phyloP scores from a whole-genome alignment of 2,888 invertebrate genomes.

The Disparrhopalites patrizii region DNA sequence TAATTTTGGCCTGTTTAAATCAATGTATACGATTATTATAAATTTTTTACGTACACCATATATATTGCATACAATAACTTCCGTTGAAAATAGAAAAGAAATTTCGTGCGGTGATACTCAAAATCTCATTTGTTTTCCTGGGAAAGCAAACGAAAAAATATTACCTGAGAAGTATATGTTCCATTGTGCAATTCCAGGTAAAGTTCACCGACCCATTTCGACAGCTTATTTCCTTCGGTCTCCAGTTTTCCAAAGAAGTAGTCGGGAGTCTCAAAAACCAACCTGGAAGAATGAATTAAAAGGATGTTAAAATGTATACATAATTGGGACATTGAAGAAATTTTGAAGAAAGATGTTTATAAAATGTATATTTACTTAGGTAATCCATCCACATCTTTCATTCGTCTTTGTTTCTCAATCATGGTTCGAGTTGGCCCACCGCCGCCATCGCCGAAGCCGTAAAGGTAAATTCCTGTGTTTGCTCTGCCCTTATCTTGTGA shows the following conservation, averaged over 20 bases:
- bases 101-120: too few species aligned
- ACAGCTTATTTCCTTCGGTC: conserved; percentile 51
- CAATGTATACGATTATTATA: too few species aligned
- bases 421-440: conserved; percentile 56
- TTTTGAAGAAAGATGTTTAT: background rate
- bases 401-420: conserved; percentile 52
- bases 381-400: conserved; percentile 54
- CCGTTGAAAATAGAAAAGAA: too few species aligned
- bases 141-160: background rate
- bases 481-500: conserved; percentile 55
- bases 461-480: conserved; percentile 52
- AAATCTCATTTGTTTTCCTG: too few species aligned
- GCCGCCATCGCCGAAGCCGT: conserved; percentile 57
- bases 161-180: conserved; percentile 56
- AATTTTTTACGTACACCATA: background rate
- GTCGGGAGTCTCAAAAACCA: conserved; percentile 49
- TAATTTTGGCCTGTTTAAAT: conserved; percentile 25
- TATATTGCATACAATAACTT: background rate
- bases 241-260: conserved; percentile 49
- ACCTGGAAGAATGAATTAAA: conserved; percentile 33
- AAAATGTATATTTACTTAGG: conserved; percentile 50
- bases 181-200: conserved; percentile 57
- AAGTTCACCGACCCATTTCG: conserved; percentile 56
- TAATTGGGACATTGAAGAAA: background rate
- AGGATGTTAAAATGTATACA: background rate